A percentile compares a stretch with the other conserved stretches of the same genome.
These are phyloP conservation scores for Pocillopora damicornis DNA, from an alignment of 64 coral and sea anemone genomes.

Conservation along the genomic window DNA sequence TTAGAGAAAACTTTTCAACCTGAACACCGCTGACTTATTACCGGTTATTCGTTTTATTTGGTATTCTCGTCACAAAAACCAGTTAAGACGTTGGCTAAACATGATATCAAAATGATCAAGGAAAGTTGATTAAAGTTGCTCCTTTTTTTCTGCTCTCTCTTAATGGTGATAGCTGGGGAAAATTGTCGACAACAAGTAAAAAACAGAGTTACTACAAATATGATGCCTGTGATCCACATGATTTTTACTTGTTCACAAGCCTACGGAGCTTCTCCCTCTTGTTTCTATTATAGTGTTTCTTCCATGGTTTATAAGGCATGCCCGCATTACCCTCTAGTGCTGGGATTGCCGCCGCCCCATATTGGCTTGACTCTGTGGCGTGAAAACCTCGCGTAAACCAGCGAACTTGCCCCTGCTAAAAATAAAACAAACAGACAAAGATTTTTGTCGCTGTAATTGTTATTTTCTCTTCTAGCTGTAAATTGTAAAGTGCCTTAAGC, in stretches of 20 bases:
- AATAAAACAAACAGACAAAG: background rate
- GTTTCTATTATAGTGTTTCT: slow-evolving; percentile 92
- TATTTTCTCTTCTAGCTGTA: background rate
- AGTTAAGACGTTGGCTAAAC: no score
- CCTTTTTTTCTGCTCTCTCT: no score
- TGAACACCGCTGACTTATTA: no score
- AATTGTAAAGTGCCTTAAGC: no score
- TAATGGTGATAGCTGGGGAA: no score
- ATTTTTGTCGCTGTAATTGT: background rate
- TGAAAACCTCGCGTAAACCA: slow-evolving; percentile 10
- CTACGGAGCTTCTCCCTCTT: slow-evolving; percentile 86
- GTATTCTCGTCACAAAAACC: no score
- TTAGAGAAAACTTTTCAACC: no score
- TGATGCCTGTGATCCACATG: background rate
- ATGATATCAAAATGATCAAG: no score
- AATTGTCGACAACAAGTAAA: no score
- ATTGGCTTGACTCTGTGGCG: background rate
- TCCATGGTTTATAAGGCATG: slow-evolving; percentile 81
- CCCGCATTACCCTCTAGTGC: background rate
- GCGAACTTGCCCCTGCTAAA: slow-evolving; percentile 10
- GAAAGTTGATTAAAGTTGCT: no score
- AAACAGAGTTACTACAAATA: no score
- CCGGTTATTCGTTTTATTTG: no score
- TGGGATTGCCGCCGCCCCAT: slow-evolving; percentile 15
- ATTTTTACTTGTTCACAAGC: slow-evolving; percentile 66